These are phyloP conservation scores for Pristionchus entomophagus DNA, from an alignment of 2,888 invertebrate genomes.

Conservation along the genomic window DNA sequence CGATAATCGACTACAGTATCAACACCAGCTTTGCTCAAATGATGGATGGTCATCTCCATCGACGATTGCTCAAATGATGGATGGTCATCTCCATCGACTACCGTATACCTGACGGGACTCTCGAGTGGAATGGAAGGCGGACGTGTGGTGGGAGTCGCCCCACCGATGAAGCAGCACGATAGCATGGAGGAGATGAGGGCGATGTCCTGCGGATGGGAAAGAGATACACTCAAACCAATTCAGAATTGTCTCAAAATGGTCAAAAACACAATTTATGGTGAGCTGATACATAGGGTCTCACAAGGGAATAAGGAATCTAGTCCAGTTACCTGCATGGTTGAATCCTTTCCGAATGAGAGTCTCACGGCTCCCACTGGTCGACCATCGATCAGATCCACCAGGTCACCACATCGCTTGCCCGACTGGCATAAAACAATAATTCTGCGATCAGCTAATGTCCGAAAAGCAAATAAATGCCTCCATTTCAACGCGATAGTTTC, in stretches of 20 bases:
- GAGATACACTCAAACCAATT: too few relatives aligned
- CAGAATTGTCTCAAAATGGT: too few relatives aligned
- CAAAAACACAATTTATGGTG: too few relatives aligned
- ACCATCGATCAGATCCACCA: constrained; percentile 80
- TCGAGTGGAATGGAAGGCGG: constrained; percentile 11
- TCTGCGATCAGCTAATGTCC: too few relatives aligned
- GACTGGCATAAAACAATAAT: constrained; percentile 55
- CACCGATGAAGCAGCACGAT: constrained; percentile 45
- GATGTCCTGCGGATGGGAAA: too few relatives aligned
- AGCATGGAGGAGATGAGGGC: constrained; percentile 44
- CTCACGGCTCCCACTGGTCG: constrained; percentile 92
- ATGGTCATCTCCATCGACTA: not conserved
- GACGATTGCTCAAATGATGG: not conserved
- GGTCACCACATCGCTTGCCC: constrained; percentile 73
- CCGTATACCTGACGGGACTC: not conserved
- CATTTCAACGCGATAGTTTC: too few relatives aligned
- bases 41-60: not conserved
- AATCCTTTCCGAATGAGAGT: constrained; percentile 93
- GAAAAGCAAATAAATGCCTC: too few relatives aligned
- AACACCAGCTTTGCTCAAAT: too few relatives aligned
- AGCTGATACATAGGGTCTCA: too few relatives aligned
- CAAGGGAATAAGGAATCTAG: not conserved
- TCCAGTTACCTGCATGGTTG: constrained; percentile 79
- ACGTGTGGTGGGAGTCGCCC: not conserved
- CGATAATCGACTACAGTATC: not conserved